Evolutionary conservation across 2,888 invertebrate genomes (phyloP).

Genomic region (Lepidochitona cinerea): DNA sequence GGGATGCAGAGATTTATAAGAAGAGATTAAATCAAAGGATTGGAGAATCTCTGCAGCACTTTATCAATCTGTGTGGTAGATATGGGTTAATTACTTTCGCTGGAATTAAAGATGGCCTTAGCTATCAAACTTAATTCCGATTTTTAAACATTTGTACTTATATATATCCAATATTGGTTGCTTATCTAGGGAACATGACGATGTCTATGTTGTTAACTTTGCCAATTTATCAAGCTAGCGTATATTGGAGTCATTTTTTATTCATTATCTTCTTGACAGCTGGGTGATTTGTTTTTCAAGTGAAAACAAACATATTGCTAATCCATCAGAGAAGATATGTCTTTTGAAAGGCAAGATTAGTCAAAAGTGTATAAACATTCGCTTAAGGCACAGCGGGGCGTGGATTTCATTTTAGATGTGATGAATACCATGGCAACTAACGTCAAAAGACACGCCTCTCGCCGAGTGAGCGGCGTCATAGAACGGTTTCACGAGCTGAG

Average conservation of each 20-base stretch:
- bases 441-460: background rate
- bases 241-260: background rate
- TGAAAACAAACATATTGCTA: background rate
- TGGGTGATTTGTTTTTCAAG: background rate
- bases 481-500: background rate
- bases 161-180: too few relatives aligned
- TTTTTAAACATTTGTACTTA: too few relatives aligned
- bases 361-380: background rate
- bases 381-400: background rate
- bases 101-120: too few relatives aligned
- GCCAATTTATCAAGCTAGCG: too few relatives aligned
- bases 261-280: background rate
- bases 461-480: background rate
- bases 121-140: too few relatives aligned
- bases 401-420: background rate
- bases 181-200: too few relatives aligned
- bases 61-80: too few relatives aligned
- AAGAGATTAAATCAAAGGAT: too few relatives aligned
- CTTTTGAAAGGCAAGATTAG: background rate
- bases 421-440: background rate
- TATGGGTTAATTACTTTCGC: too few relatives aligned
- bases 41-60: too few relatives aligned
- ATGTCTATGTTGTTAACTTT: too few relatives aligned
- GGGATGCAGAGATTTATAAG: too few relatives aligned
- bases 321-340: background rate